Conservation (phyloP, 2,797 vertebrate species). For the Paedocypris micromegethes region DNA sequence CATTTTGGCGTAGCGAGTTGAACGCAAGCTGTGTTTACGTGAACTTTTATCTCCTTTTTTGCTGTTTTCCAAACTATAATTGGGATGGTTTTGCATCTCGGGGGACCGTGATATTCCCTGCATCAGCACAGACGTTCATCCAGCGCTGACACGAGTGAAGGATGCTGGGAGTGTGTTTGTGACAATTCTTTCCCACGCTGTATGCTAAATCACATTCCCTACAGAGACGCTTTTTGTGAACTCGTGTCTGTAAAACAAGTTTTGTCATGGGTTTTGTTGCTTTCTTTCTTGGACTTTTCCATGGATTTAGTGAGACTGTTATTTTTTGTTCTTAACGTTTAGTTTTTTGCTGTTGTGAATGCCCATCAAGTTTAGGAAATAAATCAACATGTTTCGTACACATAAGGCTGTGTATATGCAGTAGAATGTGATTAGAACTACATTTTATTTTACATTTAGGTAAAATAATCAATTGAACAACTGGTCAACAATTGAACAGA, state of each 20-base stretch:
- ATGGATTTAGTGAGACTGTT: no score
- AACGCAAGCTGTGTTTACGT: conserved; percentile 41
- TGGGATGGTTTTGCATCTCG: conserved; percentile 51
- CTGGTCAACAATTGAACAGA: no score
- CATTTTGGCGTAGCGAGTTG: conserved; percentile 39
- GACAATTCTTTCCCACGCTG: conserved; percentile 44
- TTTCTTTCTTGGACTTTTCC: no score
- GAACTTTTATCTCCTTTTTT: conserved; percentile 33
- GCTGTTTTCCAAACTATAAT: conserved; percentile 62
- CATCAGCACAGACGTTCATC: conserved; percentile 47
- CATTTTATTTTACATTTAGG: no score
- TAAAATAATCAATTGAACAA: no score
- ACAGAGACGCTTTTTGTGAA: conserved; percentile 3
- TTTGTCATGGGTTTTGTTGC: no score
- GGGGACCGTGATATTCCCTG: conserved; percentile 53
- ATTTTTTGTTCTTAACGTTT: no score
- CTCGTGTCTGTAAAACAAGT: background rate
- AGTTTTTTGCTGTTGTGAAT: no score
- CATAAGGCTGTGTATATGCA: no score
- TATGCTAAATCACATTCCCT: conserved; percentile 17
- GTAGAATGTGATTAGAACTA: no score
- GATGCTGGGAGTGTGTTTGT: conserved; percentile 39
- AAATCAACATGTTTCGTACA: no score
- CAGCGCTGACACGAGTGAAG: conserved; percentile 17
- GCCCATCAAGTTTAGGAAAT: no score